Evolutionary conservation across 2,888 invertebrate genomes (phyloP).

Genomic region (Electrophaes corylata): DNA sequence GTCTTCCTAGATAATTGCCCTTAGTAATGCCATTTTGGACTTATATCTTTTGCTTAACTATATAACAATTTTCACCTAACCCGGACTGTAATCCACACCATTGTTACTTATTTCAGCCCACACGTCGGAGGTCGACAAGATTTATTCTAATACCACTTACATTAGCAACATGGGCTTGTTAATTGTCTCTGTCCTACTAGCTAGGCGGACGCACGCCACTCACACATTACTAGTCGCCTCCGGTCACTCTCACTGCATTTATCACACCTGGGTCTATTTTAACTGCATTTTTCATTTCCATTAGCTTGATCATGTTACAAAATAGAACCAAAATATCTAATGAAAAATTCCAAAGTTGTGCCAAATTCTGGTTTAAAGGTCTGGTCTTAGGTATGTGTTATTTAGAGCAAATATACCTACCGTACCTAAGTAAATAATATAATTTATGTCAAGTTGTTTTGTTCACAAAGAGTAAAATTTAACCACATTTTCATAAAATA

Average conservation of each 20-base stretch:
- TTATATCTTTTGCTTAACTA: not conserved
- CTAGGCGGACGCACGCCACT: slow-evolving; percentile 12
- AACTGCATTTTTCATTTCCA: slow-evolving; percentile 5
- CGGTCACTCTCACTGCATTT: slow-evolving; percentile 11
- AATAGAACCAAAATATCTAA: no score
- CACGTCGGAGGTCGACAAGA: not conserved
- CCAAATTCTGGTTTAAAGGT: no score
- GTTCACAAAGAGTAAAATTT: no score
- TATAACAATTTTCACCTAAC: not conserved
- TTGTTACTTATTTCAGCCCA: not conserved
- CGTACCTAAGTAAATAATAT: no score
- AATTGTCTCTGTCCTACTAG: slow-evolving; percentile 18
- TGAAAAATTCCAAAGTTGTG: no score
- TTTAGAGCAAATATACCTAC: no score
- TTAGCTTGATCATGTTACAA: not conserved
- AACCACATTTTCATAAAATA: not conserved
- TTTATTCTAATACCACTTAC: slow-evolving; percentile 10
- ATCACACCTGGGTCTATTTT: slow-evolving; percentile 5
- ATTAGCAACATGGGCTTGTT: slow-evolving; percentile 16
- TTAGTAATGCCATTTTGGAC: no score
- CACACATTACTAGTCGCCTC: slow-evolving; percentile 10
- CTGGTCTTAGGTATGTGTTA: no score
- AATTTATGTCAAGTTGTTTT: no score
- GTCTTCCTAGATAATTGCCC: no score
- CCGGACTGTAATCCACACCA: not conserved